A percentile compares a stretch with the other conserved stretches of the same genome.
These are phyloP conservation scores for Eutolmus rufibarbis DNA, from an alignment of 2,888 invertebrate genomes.

Conservation along the genomic window DNA sequence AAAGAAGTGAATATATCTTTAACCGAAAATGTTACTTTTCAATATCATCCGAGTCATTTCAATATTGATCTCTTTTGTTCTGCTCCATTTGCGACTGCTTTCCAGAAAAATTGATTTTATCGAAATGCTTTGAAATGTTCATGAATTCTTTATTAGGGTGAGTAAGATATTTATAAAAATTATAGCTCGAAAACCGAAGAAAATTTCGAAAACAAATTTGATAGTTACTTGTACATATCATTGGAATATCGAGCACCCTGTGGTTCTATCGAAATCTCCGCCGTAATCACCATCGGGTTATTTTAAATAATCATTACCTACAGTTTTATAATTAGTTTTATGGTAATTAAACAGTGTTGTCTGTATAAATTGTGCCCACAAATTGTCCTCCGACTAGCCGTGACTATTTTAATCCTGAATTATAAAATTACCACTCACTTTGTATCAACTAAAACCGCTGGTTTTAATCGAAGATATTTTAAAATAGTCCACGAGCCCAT, in stretches of 20 bases:
- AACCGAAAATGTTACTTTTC: neutral
- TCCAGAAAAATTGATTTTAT: neutral
- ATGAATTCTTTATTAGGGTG: neutral
- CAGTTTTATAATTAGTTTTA: neutral
- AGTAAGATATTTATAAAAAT: neutral
- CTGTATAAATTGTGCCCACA: neutral
- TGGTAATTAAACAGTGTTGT: neutral
- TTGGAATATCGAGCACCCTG: neutral
- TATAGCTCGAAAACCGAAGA: neutral
- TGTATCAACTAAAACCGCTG: neutral
- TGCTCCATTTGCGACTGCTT: neutral
- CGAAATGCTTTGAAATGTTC: neutral
- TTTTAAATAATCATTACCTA: neutral
- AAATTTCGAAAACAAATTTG: neutral
- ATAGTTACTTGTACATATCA: neutral
- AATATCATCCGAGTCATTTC: neutral
- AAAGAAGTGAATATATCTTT: neutral
- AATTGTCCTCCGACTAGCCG: neutral
- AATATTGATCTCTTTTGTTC: neutral
- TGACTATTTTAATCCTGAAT: neutral
- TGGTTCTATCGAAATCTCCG: neutral
- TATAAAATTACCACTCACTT: neutral
- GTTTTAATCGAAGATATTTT: neutral
- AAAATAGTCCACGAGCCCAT: neutral
- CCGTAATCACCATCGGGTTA: neutral